Base-by-base conservation (phyloP, 2,888 invertebrate species). In the Sarcophaga caerulescens region DNA sequence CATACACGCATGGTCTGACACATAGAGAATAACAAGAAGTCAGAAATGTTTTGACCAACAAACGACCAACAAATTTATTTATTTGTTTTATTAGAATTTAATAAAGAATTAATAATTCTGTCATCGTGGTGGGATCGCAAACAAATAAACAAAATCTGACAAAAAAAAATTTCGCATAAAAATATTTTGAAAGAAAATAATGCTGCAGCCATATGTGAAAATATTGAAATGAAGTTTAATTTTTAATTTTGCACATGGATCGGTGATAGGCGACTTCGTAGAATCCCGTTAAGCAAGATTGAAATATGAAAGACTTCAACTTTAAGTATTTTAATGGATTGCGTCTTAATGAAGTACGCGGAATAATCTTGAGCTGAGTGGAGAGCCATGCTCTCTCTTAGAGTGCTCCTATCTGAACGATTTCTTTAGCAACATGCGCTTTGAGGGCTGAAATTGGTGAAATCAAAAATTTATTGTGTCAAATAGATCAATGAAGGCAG, bases 51-150 rank as follows among this genome's bases (percentile, higher is more conserved):
- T 76, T 80, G 80, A 82, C 79, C 81, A 82, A 69, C 35, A 35
- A 35, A 25, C 76, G 82, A 82, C 78, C 81, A 84, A 59, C 63
- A 60, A 75, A 60, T 75, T 78, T 77, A 66, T 75, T 68, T 77
- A 60, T 75, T 68, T 69, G 47, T 45, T 78, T 81, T 81, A 81
- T 81, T 81, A 77, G 77, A 73, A 79, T 66, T 77, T 74, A 75
- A 78, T 65, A 84, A 84, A 8, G 71, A 86, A 86, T 86, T 81
- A 81, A 86, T 86, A 86, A 84, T 86, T 84, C 84, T 84, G 84
- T 86, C 86, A 84, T 84, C 86, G 81, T 84, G 78, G 77, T 70
- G 81, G 69, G 59, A 77, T 77, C 65, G 62, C 25, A 79, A 60
- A 60, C n/a, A 17, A 17, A n/a, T 57, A 57, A 57, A n/a, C 4